phyloP scores from a whole-genome alignment of 2,888 invertebrate species.

The Microctonus hyperodae region DNA sequence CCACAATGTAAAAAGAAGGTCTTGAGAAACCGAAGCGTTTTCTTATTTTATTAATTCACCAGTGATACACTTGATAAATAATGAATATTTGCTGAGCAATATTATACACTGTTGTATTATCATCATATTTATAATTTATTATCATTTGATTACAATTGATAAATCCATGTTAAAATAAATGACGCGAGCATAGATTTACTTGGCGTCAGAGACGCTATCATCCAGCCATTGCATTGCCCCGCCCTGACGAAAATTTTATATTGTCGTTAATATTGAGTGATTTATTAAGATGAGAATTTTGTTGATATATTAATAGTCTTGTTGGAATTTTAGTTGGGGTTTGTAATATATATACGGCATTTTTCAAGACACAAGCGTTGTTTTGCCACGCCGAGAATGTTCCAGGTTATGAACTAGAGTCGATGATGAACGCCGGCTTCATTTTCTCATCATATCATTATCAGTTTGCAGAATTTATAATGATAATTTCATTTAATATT shows the following conservation, averaged over 20 bases:
- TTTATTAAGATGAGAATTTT: neutral
- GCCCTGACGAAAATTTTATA: conserved; percentile 42
- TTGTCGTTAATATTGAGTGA: neutral
- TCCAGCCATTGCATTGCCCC: conserved; percentile 56
- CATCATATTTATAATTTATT: neutral
- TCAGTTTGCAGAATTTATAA: neutral
- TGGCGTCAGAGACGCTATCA: conserved; percentile 52
- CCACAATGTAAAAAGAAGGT: conserved; percentile 35
- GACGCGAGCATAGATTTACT: conserved; percentile 34
- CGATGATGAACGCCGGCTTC: neutral
- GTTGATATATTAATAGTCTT: neutral
- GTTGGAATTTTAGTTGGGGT: neutral
- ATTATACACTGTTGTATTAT: neutral
- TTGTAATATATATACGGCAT: neutral
- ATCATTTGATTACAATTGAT: neutral
- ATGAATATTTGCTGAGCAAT: neutral
- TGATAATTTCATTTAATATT: too few species aligned
- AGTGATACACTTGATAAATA: neutral
- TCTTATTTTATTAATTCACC: conserved; percentile 36
- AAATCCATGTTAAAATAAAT: neutral
- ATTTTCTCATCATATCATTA: neutral
- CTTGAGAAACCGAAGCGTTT: conserved; percentile 47
- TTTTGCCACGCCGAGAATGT: neutral
- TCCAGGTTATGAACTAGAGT: neutral
- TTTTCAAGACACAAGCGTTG: neutral